Conservation (phyloP, 1,140 invertebrate species). For the Aphaenogaster ashmeadi region DNA sequence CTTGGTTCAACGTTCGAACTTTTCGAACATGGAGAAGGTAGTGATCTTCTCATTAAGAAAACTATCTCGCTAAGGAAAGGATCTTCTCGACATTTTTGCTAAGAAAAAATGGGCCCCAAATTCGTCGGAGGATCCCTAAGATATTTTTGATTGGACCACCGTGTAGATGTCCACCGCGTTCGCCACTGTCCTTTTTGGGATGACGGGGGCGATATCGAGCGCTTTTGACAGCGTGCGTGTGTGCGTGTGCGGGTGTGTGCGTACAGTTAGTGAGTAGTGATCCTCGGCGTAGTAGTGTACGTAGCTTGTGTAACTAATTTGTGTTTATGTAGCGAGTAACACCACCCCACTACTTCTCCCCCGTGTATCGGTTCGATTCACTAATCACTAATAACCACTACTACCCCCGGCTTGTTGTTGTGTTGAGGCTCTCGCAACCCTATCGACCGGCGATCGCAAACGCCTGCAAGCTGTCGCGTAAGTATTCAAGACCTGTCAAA, state of each 20-base stretch:
- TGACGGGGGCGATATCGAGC: constrained; percentile 45
- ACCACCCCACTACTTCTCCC: constrained; percentile 84
- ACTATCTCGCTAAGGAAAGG: too few species aligned
- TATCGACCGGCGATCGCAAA: constrained; percentile 76
- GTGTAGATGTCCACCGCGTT: constrained; percentile 11
- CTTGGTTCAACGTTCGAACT: too few species aligned
- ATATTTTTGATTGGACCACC: not conserved
- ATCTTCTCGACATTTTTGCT: not conserved
- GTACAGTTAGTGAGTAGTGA: constrained; percentile 71
- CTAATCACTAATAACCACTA: constrained; percentile 86
- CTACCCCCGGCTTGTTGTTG: constrained; percentile 75
- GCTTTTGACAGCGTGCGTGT: constrained; percentile 42
- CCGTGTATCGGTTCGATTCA: constrained; percentile 85
- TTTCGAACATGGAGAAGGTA: too few species aligned
- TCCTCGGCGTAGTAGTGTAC: constrained; percentile 78
- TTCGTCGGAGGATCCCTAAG: not conserved
- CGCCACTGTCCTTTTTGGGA: constrained; percentile 14
- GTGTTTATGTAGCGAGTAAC: constrained; percentile 87
- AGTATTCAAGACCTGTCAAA: constrained; percentile 75
- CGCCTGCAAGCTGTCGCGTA: constrained; percentile 76
- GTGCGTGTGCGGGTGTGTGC: not conserved
- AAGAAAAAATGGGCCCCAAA: not conserved
- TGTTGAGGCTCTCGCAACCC: constrained; percentile 83
- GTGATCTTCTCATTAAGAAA: not conserved
- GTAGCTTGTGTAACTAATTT: constrained; percentile 87